Base-by-base conservation (phyloP, 2,113 vertebrate genomes). In the Sebastes schlegelii region DNA sequence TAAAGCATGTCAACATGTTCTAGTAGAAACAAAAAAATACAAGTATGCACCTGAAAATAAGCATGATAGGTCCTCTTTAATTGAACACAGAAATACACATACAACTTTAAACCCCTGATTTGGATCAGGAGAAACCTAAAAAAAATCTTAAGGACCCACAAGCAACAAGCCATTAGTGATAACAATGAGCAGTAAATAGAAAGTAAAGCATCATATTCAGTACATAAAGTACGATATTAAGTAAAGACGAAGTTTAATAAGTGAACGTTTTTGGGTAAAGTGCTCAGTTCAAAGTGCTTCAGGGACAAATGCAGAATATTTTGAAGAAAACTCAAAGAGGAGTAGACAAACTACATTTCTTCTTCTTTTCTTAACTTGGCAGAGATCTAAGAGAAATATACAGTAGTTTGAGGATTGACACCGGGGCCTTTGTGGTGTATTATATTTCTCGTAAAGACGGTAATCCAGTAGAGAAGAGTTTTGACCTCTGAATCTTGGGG, bases 401-500 rank as follows among this genome's bases (percentile, higher is more conserved):
- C 46, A 72, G 74, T 19, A 67, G 72, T 80, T 73, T 71, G 73
- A 78, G 58, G 75, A 68, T 34, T 74, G 65, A 54, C 60, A 40
- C 40, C 4, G 13, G 17, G 34, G 40, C 69, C 55, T 85, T 65
- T 80, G 58, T 72, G 54, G 11, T 80, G 42, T 51, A 4, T 51
- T 60, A 69, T 85, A 75, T 80, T 86, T 77, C 52, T 26, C 9
- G 61, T 69, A 77, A 81, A 88, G 67, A 77, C 58, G 61, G 45
- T 60, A 13, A 9, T 58, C 40, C 74, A 65, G 67, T 67, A 75
- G 76, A 84, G 73, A 64, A 7, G 11, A 42, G 64, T 80, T 90
- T 81, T 81, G 84, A 85, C 80, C 76, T 89, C 60, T 65, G 45
- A 66, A 80, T 78, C 51, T 75, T 83, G 79, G 74, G 60, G 13